phyloP scores from a whole-genome alignment of 2,888 invertebrate genomes.

The Corbicula japonica region DNA sequence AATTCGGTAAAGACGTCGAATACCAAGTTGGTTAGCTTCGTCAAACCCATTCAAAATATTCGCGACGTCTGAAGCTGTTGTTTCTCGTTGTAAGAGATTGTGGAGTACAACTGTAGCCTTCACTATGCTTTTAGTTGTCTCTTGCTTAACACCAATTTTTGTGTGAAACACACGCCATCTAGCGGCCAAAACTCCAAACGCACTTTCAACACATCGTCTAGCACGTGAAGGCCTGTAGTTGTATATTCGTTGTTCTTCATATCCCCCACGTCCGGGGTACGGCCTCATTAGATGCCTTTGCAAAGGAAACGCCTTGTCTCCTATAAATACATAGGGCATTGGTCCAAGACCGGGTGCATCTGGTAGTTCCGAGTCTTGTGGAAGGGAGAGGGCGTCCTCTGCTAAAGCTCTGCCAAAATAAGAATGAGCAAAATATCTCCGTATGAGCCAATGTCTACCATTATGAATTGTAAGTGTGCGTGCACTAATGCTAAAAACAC shows the following conservation, averaged over 20 bases:
- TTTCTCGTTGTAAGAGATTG: too few relatives aligned
- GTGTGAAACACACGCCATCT: neutral
- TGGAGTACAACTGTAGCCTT: too few relatives aligned
- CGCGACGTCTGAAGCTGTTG: too few relatives aligned
- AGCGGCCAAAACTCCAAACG: neutral
- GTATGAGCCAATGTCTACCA: neutral
- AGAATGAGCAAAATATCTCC: neutral
- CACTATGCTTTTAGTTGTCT: too few relatives aligned
- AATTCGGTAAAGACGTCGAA: too few relatives aligned
- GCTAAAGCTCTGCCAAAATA: neutral
- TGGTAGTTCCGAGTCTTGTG: neutral
- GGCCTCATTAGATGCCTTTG: neutral
- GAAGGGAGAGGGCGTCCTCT: neutral
- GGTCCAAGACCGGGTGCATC: neutral
- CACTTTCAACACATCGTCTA: neutral
- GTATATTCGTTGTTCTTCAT: neutral
- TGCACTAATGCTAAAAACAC: neutral
- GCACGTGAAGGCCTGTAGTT: conserved; percentile 1
- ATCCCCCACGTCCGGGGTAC: neutral
- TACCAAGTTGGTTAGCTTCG: too few relatives aligned
- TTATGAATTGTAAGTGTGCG: neutral
- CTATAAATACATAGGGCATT: neutral
- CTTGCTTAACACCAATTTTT: too few relatives aligned
- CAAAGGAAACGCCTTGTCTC: neutral
- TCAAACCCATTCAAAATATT: too few relatives aligned